Evolutionary conservation across 2,888 invertebrate genomes (phyloP).

Genomic region (Dryobota labecula): DNA sequence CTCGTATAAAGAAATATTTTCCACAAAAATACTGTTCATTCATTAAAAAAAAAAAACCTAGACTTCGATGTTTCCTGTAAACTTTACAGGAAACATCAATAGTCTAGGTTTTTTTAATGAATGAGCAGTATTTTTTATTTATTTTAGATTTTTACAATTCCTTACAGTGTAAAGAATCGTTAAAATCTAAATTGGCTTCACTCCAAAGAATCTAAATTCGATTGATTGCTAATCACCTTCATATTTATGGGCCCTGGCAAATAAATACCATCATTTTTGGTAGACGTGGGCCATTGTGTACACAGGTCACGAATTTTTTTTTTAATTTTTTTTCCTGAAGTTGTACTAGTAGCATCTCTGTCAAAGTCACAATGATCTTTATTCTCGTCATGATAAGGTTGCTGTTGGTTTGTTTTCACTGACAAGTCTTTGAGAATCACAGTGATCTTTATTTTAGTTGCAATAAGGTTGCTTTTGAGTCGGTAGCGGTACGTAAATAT

Average conservation of each 20-base stretch:
- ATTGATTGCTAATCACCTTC: slow-evolving; percentile 22
- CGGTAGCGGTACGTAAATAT: neutral
- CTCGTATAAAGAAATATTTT: neutral
- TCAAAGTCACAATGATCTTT: neutral
- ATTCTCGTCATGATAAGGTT: no score
- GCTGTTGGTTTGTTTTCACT: no score
- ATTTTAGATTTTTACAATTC: no score
- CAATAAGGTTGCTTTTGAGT: neutral
- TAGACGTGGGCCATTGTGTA: slow-evolving; percentile 1
- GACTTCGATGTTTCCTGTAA: slow-evolving; percentile 35
- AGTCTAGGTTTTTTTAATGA: no score
- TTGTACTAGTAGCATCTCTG: neutral
- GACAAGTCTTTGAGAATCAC: no score
- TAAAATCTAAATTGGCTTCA: slow-evolving; percentile 36
- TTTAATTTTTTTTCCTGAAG: neutral
- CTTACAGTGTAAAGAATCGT: no score
- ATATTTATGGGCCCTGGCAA: slow-evolving; percentile 20
- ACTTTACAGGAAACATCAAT: no score
- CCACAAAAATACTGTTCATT: slow-evolving; percentile 6
- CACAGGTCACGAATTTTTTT: neutral
- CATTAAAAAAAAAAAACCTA: slow-evolving; percentile 15
- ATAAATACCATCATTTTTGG: neutral
- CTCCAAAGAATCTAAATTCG: slow-evolving; percentile 22
- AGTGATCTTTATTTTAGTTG: neutral
- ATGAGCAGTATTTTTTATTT: no score